Conservation (phyloP, 1,140 invertebrate genomes). For the Temnothorax nylanderi region DNA sequence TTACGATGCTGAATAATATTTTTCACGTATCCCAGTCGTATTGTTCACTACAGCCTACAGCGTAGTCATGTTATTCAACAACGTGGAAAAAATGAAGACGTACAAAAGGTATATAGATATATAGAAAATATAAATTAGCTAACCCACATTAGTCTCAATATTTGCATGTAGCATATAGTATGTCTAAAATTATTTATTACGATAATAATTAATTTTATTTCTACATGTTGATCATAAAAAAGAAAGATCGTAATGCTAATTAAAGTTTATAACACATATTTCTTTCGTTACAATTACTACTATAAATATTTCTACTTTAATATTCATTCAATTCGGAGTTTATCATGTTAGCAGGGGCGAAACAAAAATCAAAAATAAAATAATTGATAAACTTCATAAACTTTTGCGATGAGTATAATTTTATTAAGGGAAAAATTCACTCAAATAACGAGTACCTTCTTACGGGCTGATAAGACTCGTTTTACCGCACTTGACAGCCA, state of each 20-base stretch:
- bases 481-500: not conserved
- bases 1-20: slow-evolving; percentile 10
- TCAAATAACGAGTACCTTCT: not conserved
- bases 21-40: not conserved
- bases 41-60: no score
- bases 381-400: not conserved
- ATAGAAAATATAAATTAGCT: slow-evolving; percentile 1
- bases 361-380: not conserved
- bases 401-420: not conserved
- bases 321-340: not conserved
- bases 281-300: not conserved
- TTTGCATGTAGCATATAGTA: not conserved
- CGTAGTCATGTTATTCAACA: not conserved
- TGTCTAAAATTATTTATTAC: not conserved
- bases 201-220: slow-evolving; percentile 10
- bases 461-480: not conserved
- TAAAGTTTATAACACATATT: not conserved
- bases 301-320: not conserved
- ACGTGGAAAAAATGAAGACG: not conserved
- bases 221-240: not conserved
- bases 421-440: not conserved
- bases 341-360: not conserved
- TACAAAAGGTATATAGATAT: not conserved
- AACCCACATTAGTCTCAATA: slow-evolving; percentile 12
- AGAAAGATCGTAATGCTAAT: not conserved